These are phyloP conservation scores for Drosophila mayri DNA, from an alignment of 1,140 invertebrate genomes.

Conservation along the genomic window DNA sequence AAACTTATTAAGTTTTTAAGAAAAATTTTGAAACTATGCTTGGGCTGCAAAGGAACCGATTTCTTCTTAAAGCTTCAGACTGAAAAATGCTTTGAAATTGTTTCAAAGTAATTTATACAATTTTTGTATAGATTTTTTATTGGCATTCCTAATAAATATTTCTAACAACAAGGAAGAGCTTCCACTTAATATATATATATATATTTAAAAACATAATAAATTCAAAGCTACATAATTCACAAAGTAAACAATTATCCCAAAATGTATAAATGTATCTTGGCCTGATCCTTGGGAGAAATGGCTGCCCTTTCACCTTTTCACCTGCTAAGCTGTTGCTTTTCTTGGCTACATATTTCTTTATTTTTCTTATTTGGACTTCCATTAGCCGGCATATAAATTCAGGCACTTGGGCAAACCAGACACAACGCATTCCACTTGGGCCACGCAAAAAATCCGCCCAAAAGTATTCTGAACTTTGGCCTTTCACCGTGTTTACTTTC, in stretches of 20 bases:
- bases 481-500: slow-evolving; percentile 44
- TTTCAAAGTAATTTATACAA: neutral
- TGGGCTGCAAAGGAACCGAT: neutral
- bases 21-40: neutral
- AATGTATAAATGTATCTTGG: neutral
- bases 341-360: slow-evolving; percentile 1
- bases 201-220: too few relatives aligned
- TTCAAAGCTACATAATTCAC: neutral
- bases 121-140: neutral
- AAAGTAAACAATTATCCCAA: neutral
- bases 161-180: too few relatives aligned
- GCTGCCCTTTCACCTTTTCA: slow-evolving; percentile 33
- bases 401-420: slow-evolving; percentile 35
- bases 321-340: slow-evolving; percentile 36
- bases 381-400: slow-evolving; percentile 32
- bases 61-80: neutral
- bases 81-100: neutral
- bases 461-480: slow-evolving; percentile 44
- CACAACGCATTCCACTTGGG: slow-evolving; percentile 28
- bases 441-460: slow-evolving; percentile 1
- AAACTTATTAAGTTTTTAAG: neutral
- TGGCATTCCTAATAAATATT: neutral
- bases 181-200: too few relatives aligned
- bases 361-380: slow-evolving; percentile 18
- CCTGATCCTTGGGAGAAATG: neutral